Evolutionary conservation across 2,888 invertebrate species (phyloP).

Genomic region (Coecobrya sp.): DNA sequence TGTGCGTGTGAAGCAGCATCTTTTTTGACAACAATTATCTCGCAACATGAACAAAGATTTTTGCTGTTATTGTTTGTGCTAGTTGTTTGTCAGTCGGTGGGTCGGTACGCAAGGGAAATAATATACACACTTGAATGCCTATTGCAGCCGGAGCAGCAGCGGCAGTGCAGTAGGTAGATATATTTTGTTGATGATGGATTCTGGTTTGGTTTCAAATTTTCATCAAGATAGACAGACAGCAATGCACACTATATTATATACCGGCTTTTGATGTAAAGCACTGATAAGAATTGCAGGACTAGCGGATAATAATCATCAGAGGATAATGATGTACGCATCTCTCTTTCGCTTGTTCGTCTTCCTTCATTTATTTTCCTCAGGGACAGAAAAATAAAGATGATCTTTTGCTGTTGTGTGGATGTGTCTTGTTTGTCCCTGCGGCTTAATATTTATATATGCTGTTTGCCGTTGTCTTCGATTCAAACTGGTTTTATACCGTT

Average conservation of each 20-base stretch:
- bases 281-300: neutral
- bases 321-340: slow-evolving; percentile 2
- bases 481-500: slow-evolving; percentile 27
- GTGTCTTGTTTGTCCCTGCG: neutral
- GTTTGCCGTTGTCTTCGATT: neutral
- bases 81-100: neutral
- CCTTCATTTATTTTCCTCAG: neutral
- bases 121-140: slow-evolving; percentile 14
- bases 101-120: neutral
- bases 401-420: neutral
- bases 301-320: no score
- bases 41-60: slow-evolving; percentile 3
- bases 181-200: neutral
- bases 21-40: slow-evolving; percentile 24
- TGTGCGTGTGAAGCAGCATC: neutral
- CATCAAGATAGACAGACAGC: neutral
- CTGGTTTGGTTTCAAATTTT: slow-evolving; percentile 17
- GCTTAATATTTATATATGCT: neutral
- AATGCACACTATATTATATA: neutral
- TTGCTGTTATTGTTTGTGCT: neutral
- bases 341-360: neutral
- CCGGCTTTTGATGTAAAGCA: neutral
- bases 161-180: no score
- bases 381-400: slow-evolving; percentile 15
- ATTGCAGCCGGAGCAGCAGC: neutral